phyloP scores from a whole-genome alignment of 2,797 vertebrate species.

The Pipistrellus pipistrellus region DNA sequence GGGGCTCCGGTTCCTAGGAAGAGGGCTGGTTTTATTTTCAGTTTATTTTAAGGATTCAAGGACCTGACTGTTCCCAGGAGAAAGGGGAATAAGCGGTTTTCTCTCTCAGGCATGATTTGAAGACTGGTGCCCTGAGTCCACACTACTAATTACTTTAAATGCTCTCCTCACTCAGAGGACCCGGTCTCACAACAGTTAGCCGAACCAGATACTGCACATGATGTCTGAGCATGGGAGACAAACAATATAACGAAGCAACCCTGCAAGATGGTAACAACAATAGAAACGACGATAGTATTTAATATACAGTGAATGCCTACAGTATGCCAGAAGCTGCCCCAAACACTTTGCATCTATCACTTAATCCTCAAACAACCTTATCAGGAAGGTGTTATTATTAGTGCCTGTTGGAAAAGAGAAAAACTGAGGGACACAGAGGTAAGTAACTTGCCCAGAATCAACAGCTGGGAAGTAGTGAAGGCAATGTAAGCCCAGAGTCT shows the following conservation, averaged over 20 bases:
- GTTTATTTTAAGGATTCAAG: constrained; percentile 6
- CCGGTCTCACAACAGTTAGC: background rate
- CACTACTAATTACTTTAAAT: constrained; percentile 21
- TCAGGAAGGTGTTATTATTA: background rate
- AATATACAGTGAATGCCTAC: no score
- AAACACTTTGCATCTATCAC: background rate
- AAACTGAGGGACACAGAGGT: background rate
- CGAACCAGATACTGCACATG: background rate
- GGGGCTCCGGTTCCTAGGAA: background rate
- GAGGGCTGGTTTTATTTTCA: background rate
- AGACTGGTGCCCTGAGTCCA: background rate
- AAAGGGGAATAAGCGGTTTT: constrained; percentile 31
- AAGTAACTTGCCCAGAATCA: background rate
- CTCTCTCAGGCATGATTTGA: background rate
- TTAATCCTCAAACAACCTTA: background rate
- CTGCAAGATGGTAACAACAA: background rate
- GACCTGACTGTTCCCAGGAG: constrained; percentile 2
- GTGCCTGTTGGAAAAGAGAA: background rate
- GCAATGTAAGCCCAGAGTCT: background rate
- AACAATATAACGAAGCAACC: background rate
- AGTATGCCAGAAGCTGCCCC: background rate
- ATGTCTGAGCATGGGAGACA: background rate
- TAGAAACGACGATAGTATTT: background rate
- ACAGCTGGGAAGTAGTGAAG: background rate
- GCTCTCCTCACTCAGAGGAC: background rate